Evolutionary conservation across 2,888 invertebrate species (phyloP).

Genomic region (Pilophorus perplexus): DNA sequence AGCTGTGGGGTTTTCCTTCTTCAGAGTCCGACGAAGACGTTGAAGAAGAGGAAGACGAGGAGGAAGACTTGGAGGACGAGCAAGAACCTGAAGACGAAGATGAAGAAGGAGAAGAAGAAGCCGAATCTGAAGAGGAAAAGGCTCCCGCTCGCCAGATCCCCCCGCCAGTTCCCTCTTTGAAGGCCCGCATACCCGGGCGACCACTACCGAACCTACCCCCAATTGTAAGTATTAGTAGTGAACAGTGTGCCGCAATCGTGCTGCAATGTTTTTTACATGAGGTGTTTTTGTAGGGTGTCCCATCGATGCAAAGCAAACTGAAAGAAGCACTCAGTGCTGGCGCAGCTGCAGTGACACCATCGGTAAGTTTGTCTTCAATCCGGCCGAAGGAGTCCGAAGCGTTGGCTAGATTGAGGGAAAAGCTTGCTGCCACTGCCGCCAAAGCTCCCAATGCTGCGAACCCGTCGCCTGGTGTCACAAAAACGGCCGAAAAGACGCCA

Average conservation of each 20-base stretch:
- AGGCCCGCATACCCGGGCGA: slow-evolving; percentile 7
- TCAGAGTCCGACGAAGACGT: slow-evolving; percentile 48
- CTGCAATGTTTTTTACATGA: background rate
- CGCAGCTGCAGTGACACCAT: no score
- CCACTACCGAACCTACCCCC: background rate
- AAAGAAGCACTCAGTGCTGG: slow-evolving; percentile 20
- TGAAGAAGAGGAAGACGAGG: slow-evolving; percentile 51
- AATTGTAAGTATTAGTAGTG: background rate
- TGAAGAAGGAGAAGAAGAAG: slow-evolving; percentile 52
- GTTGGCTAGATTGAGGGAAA: slow-evolving; percentile 15
- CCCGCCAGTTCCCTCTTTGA: slow-evolving; percentile 28
- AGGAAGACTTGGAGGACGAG: slow-evolving; percentile 29
- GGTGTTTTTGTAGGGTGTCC: background rate
- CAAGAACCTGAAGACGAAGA: slow-evolving; percentile 40
- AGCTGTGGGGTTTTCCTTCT: background rate
- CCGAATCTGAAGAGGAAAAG: slow-evolving; percentile 45
- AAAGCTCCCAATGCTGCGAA: background rate
- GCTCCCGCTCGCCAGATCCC: slow-evolving; percentile 1
- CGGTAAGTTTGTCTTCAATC: no score
- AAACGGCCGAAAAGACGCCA: background rate
- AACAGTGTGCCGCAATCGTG: background rate
- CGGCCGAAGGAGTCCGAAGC: slow-evolving; percentile 26
- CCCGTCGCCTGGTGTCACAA: background rate
- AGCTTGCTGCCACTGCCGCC: slow-evolving; percentile 32
- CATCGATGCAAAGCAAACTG: slow-evolving; percentile 17